Conservation (phyloP, 2,888 invertebrate genomes). For the Exocentrus adspersus region DNA sequence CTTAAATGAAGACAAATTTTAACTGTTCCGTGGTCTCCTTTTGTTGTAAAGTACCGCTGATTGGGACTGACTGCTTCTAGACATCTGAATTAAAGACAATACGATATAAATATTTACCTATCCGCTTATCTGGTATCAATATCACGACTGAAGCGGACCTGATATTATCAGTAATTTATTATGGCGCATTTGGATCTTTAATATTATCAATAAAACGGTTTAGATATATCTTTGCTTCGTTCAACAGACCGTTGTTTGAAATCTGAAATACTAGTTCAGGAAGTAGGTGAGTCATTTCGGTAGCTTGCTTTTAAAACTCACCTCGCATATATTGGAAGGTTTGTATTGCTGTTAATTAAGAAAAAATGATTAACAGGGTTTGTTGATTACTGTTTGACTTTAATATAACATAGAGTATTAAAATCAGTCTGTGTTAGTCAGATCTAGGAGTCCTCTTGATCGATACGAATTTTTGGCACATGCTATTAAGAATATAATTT, state of each 20-base stretch:
- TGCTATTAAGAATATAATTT: no score
- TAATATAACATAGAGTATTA: no score
- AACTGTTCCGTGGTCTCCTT: constrained; percentile 45
- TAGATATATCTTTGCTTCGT: not conserved
- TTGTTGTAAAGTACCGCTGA: constrained; percentile 53
- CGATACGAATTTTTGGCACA: no score
- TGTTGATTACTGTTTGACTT: no score
- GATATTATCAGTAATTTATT: constrained; percentile 22
- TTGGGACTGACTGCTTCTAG: constrained; percentile 56
- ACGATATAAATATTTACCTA: constrained; percentile 31
- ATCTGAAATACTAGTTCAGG: not conserved
- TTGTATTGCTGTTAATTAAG: not conserved
- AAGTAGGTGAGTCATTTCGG: not conserved
- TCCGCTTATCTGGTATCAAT: constrained; percentile 21
- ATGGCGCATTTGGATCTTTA: constrained; percentile 16
- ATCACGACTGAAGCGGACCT: constrained; percentile 17
- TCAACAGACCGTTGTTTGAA: constrained; percentile 13
- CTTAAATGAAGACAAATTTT: constrained; percentile 65
- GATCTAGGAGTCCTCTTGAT: no score
- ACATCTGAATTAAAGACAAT: constrained; percentile 52
- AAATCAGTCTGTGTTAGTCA: no score
- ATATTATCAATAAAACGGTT: constrained; percentile 20
- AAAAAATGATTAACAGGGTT: not conserved
- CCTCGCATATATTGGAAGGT: not conserved
- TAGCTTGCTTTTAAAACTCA: constrained; percentile 8